Evolutionary conservation across 2,888 invertebrate genomes (phyloP), one percentile per base, ranked within the genome.

Genomic region (Dorcus hopei): DNA sequence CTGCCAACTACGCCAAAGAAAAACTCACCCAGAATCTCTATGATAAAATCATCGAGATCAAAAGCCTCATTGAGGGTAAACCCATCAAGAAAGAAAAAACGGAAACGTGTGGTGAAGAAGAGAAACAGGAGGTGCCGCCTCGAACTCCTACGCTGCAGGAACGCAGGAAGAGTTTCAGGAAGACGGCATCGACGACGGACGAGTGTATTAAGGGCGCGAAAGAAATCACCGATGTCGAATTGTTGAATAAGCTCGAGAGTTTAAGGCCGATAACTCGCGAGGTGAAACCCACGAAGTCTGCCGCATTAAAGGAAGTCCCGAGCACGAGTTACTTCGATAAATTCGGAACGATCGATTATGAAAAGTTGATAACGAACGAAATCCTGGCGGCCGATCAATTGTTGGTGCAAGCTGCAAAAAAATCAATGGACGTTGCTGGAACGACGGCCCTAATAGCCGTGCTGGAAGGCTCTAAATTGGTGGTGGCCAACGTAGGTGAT

Each of bases 401-500:
- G 61, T 80, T 96, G 19, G 85, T 96, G 7, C 89, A 92, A 74
- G 86, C 88, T 55, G 93, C 94, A 7, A 94, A 93, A 74, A 86
- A 89, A 67, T 87, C 80, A 73, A 81, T 87, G 72, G 86, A 88
- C 78, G 87, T 89, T 19, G 89, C 86, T 75, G 97, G 97, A 11
- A 95, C 96, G 19, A 97, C 97, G 26, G 95, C 95, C 2, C 79
- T 97, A 47, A 89, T 97, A 67, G 96, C 95, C 33, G 80, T 97
- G 11, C 81, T 97, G 67, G 91, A 95, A 76, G 89, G 86, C 42
- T 87, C 88, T 68, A 85, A 88, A 70, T 79, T 97, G 63, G 88
- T 92, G 64, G 95, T 97, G 26, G 97, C 96, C 9, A 97, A 97
- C 82, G 96, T 97, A 23, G 97, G 97, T 3, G 97, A 97, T 78